Percentiles rank a stretch among this genome's conserved stretches.
Conservation (phyloP, 2,888 invertebrate genomes). For the Mesorhabditis sp. region DNA sequence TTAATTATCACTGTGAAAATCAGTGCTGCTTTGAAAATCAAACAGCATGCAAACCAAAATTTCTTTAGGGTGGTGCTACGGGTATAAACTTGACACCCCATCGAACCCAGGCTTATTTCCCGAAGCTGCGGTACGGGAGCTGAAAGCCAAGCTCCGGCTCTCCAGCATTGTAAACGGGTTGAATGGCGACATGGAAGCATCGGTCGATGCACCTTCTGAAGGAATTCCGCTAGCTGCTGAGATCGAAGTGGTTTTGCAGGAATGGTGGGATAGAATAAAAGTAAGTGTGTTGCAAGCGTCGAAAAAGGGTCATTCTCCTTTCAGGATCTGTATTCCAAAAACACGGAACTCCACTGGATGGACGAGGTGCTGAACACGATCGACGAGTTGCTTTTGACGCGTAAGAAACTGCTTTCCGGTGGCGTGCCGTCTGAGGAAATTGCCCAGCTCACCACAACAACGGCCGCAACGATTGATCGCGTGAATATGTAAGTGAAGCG, state of each 20-base stretch:
- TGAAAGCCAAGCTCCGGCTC: too few species aligned
- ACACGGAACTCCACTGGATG: conserved; percentile 11
- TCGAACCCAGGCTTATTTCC: background rate
- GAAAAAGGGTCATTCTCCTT: background rate
- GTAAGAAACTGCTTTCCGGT: conserved; percentile 20
- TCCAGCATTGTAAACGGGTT: too few species aligned
- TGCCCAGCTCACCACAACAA: conserved; percentile 22
- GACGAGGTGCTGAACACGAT: conserved; percentile 15
- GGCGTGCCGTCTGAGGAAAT: conserved; percentile 35
- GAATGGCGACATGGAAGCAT: too few species aligned
- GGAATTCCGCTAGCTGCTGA: conserved; percentile 21
- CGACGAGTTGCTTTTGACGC: conserved; percentile 13
- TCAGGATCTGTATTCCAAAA: conserved; percentile 14
- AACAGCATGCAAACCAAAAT: background rate
- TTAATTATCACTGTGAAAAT: background rate
- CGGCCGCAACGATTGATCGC: conserved; percentile 27
- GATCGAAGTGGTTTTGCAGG: conserved; percentile 15
- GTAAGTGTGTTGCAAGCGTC: conserved; percentile 6
- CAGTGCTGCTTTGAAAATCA: too few species aligned
- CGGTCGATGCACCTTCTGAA: conserved; percentile 7
- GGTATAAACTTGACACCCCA: background rate
- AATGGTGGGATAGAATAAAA: conserved; percentile 25
- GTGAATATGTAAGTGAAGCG: conserved; percentile 23
- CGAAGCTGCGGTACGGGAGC: background rate
- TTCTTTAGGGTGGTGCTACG: conserved; percentile 1